Base-by-base conservation (phyloP, 2,888 invertebrate genomes). In the Melinopterus prodromus region DNA sequence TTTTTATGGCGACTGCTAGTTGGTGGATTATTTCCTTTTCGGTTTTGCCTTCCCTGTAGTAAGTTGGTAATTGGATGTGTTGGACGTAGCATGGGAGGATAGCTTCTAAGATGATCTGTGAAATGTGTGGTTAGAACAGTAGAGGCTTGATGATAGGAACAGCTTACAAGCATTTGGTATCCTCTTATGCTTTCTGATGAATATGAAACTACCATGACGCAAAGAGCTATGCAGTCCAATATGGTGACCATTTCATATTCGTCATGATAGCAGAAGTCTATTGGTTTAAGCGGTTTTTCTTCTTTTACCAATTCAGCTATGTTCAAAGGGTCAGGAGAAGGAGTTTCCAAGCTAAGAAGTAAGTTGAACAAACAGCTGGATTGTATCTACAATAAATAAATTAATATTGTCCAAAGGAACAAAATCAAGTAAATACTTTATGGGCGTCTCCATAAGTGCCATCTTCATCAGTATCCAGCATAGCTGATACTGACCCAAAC, bases 201-300 rank as follows among this genome's bases (percentile, higher is more conserved):
- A 89, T 99, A 99, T 0, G 99, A 98, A 6, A 99, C 97, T 0
- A 99, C 99, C 94, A 99, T 99, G 0, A 99, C 98, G 88, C 99
- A 99, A 79, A 99, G 93, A n/a, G 98, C 98, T 87, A 99, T 97
- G 85, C 98, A 98, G 88, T 99, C 99, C 81, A 99, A 90, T 6
- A 99, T 96, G 9, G 97, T 97, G 78, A 99, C 98, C 92, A 98
- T 97, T 89, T 99, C 99, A 77, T 98, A 96, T 87, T 99, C 99
- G 88, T 99, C 99, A 84, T 98, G 96, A 88, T 99, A 99, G 89
- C 99, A 99, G 89, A 99, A 99, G 90, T 99, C 99, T 78, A 99
- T 95, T 0, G 99, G 97, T 88, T 97, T 96, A 15, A 98, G 90
- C 0, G 97, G 97, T 85, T 97, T 97, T 16, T 96, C 96, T 86